phyloP scores from a whole-genome alignment of 2,113 vertebrate genomes.

The Capricornis sumatraensis region DNA sequence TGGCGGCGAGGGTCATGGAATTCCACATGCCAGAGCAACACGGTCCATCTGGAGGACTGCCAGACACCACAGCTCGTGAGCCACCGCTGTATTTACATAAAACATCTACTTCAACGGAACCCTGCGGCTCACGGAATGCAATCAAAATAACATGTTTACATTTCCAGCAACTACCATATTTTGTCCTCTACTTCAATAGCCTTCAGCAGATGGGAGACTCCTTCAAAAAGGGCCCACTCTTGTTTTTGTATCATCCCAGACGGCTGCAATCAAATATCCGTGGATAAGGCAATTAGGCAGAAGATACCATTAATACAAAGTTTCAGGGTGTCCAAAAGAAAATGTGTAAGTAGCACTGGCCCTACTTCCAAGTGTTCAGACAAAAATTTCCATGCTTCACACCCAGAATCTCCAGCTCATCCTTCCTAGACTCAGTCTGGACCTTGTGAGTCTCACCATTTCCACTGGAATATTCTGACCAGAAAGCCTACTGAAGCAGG shows the following conservation, averaged over 20 bases:
- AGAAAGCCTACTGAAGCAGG: not conserved
- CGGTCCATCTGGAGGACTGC: not conserved
- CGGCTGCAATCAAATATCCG: not conserved
- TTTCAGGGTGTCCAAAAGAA: not conserved
- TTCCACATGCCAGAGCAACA: not conserved
- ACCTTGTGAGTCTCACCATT: not conserved
- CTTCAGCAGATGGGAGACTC: not conserved
- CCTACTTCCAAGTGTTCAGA: not conserved
- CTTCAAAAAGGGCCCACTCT: not conserved
- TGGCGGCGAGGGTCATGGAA: not conserved
- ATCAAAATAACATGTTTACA: conserved; percentile 15
- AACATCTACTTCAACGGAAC: not conserved
- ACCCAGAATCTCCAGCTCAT: not conserved
- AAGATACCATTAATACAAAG: not conserved
- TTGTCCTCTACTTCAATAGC: not conserved
- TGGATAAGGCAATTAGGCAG: not conserved
- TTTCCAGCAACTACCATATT: not conserved
- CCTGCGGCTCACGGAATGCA: not conserved
- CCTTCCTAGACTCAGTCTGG: not conserved
- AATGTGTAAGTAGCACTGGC: not conserved
- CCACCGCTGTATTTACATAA: not conserved
- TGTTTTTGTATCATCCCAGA: not conserved
- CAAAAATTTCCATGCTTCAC: not conserved
- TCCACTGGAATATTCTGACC: not conserved
- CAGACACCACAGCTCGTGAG: not conserved